Evolutionary conservation across 1,140 invertebrate genomes (phyloP).

Genomic region (Rhopalosiphum maidis): DNA sequence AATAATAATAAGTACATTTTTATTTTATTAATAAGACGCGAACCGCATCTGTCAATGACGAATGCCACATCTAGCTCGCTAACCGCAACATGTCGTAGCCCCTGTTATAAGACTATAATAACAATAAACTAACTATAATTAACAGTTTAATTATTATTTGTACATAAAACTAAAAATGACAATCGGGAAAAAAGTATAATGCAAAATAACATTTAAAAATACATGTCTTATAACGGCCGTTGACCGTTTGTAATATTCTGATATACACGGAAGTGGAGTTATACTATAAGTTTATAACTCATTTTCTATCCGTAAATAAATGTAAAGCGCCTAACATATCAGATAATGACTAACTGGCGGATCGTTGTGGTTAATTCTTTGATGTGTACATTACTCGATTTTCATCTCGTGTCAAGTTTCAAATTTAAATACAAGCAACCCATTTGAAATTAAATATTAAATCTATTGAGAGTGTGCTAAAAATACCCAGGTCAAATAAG

Average conservation of each 20-base stretch:
- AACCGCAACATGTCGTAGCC: no score
- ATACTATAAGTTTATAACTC: neutral
- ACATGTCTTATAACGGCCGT: neutral
- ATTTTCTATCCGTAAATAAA: neutral
- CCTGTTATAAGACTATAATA: no score
- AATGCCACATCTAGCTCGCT: no score
- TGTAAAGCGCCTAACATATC: neutral
- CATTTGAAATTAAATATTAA: neutral
- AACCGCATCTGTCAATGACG: no score
- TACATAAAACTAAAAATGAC: no score
- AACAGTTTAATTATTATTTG: neutral
- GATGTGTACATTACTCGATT: neutral
- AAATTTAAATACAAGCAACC: neutral
- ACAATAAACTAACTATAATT: no score
- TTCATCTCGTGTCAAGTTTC: neutral
- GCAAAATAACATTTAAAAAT: neutral
- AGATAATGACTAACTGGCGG: neutral
- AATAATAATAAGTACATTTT: no score
- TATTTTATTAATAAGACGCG: no score
- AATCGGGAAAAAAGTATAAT: no score
- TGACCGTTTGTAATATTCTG: neutral
- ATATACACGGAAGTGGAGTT: neutral
- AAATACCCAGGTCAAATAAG: neutral
- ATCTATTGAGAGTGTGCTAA: neutral
- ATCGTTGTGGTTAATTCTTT: neutral